These are phyloP conservation scores for Aegithalos caudatus DNA, from an alignment of 2,113 vertebrate genomes.

Conservation along the genomic window DNA sequence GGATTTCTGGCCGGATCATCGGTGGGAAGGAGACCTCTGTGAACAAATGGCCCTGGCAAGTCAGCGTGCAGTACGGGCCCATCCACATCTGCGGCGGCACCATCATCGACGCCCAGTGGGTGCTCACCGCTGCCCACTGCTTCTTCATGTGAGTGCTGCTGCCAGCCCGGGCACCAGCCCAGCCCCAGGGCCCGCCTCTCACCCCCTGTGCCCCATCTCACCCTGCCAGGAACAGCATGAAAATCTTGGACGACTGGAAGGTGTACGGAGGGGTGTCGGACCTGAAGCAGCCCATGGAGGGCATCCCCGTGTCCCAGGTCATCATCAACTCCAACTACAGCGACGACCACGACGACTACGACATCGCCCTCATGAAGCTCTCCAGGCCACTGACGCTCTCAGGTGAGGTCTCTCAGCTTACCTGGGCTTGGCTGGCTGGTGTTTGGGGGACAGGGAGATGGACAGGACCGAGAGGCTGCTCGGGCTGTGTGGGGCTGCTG, in stretches of 20 bases:
- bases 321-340: slow-evolving; percentile 82
- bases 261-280: slow-evolving; percentile 79
- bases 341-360: slow-evolving; percentile 74
- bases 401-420: slow-evolving; percentile 47
- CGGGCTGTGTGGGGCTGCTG: background rate
- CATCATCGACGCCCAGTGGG: slow-evolving; percentile 82
- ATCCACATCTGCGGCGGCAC: slow-evolving; percentile 86
- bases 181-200: fast-evolving
- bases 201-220: background rate
- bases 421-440: background rate
- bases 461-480: background rate
- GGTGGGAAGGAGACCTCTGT: slow-evolving; percentile 74
- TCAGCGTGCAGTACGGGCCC: slow-evolving; percentile 79
- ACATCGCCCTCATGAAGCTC: slow-evolving; percentile 85
- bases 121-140: slow-evolving; percentile 89
- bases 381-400: slow-evolving; percentile 70
- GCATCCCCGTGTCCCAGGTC: slow-evolving; percentile 75
- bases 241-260: slow-evolving; percentile 71
- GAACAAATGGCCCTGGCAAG: slow-evolving; percentile 92
- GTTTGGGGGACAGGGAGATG: background rate
- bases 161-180: background rate
- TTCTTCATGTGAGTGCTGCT: slow-evolving; percentile 82
- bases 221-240: slow-evolving; percentile 44
- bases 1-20: slow-evolving; percentile 78
- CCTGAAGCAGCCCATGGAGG: slow-evolving; percentile 49